Evolutionary conservation across 2,113 vertebrate species (phyloP).

Genomic region (Saimiri boliviensis): DNA sequence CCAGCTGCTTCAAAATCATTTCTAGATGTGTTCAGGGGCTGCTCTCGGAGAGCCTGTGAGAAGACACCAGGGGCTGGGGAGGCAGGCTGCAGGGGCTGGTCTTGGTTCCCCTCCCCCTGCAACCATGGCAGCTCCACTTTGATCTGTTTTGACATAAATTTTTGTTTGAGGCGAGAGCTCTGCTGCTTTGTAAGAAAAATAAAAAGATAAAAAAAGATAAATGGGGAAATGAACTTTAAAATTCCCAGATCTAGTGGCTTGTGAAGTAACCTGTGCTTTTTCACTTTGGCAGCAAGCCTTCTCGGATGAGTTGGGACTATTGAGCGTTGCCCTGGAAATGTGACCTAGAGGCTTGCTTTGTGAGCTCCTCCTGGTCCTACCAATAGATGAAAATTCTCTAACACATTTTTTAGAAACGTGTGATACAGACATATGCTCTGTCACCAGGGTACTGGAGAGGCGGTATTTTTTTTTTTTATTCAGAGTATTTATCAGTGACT

Average conservation of each 20-base stretch:
- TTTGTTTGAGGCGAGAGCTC: conserved; percentile 37
- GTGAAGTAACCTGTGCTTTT: conserved; percentile 35
- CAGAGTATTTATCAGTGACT: neutral
- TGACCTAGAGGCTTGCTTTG: neutral
- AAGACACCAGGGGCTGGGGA: neutral
- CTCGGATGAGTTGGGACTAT: neutral
- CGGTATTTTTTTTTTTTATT: too few relatives aligned
- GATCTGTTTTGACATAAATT: conserved; percentile 19
- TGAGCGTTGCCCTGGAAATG: conserved; percentile 45
- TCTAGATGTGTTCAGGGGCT: neutral
- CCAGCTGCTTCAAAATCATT: conserved; percentile 2
- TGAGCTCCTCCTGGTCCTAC: neutral
- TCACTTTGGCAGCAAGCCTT: conserved; percentile 14
- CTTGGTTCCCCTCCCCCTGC: neutral
- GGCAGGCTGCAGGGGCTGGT: neutral
- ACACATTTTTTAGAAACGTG: neutral
- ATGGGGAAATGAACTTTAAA: conserved; percentile 42
- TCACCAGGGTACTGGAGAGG: neutral
- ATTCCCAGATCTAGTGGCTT: neutral
- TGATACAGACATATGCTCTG: neutral
- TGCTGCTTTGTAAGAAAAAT: neutral
- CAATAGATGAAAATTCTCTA: conserved; percentile 42
- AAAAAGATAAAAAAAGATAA: conserved; percentile 33
- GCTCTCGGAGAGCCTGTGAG: neutral
- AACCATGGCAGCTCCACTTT: neutral